Conservation (phyloP, 2,797 vertebrate genomes). For the Crenuchus spilurus region DNA sequence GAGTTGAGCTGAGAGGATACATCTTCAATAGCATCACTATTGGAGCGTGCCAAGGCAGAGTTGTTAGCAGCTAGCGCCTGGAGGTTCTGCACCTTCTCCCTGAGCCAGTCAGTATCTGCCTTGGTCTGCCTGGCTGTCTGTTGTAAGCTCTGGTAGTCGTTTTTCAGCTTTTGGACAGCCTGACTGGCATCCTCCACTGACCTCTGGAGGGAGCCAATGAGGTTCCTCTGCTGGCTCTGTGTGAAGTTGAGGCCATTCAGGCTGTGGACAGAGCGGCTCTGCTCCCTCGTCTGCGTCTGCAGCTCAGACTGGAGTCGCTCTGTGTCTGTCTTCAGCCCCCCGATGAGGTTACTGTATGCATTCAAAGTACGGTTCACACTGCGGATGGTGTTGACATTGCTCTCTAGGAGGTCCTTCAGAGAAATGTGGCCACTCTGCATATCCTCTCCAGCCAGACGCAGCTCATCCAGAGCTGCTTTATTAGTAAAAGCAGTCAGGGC, state of each 20-base stretch:
- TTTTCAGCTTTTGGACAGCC: conserved; percentile 91
- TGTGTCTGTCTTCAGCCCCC: conserved; percentile 87
- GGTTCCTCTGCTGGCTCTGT: conserved; percentile 88
- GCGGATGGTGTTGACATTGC: conserved; percentile 87
- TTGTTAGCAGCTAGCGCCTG: conserved; percentile 90
- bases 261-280: conserved; percentile 82
- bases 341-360: conserved; percentile 86
- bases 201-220: conserved; percentile 86
- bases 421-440: conserved; percentile 86
- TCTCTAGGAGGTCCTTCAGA: conserved; percentile 86
- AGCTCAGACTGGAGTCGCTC: conserved; percentile 87
- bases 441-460: conserved; percentile 83
- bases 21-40: conserved; percentile 91
- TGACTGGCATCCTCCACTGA: conserved; percentile 91
- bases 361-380: conserved; percentile 90
- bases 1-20: conserved; percentile 86
- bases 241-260: conserved; percentile 90
- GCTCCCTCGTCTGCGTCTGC: conserved; percentile 86
- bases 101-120: conserved; percentile 90
- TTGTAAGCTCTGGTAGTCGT: conserved; percentile 91
- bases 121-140: conserved; percentile 87
- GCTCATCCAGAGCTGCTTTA: conserved; percentile 86
- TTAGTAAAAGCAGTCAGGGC: conserved; percentile 85
- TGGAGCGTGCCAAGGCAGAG: conserved; percentile 86
- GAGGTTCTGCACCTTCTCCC: conserved; percentile 92